A percentile compares a stretch with the other conserved stretches of the same genome.
phyloP scores from a whole-genome alignment of 1,140 invertebrate genomes.

The Neotoxoptera formosana region DNA sequence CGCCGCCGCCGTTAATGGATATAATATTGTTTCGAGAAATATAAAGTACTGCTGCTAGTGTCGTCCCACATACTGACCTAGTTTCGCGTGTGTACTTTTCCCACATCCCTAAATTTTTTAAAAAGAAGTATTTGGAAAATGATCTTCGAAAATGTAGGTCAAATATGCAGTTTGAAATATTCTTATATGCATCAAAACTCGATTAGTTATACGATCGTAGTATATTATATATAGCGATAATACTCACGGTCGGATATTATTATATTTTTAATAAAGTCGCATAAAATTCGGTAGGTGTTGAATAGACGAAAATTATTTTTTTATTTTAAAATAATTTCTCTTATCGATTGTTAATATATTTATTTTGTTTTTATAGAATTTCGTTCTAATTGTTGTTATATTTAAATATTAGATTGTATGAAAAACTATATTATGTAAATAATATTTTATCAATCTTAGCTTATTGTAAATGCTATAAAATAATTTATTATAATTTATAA shows the following conservation, averaged over 20 bases:
- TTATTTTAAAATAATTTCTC: too few relatives aligned
- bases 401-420: background rate
- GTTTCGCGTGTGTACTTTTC: background rate
- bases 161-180: slow-evolving; percentile 1
- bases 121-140: background rate
- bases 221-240: too few relatives aligned
- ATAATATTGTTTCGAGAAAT: background rate
- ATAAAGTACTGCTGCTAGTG: background rate
- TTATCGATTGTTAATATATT: background rate
- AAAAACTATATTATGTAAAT: background rate
- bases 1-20: background rate
- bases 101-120: background rate
- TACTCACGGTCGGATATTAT: background rate
- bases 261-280: background rate
- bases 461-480: too few relatives aligned
- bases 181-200: background rate
- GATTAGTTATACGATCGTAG: background rate
- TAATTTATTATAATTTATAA: too few relatives aligned
- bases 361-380: background rate
- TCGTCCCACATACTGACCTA: background rate
- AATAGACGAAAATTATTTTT: background rate
- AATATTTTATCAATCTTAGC: background rate
- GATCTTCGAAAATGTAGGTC: background rate
- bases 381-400: background rate
- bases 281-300: background rate